Base-by-base conservation (phyloP, 2,113 vertebrate species). In the Lipophrys pholis region DNA sequence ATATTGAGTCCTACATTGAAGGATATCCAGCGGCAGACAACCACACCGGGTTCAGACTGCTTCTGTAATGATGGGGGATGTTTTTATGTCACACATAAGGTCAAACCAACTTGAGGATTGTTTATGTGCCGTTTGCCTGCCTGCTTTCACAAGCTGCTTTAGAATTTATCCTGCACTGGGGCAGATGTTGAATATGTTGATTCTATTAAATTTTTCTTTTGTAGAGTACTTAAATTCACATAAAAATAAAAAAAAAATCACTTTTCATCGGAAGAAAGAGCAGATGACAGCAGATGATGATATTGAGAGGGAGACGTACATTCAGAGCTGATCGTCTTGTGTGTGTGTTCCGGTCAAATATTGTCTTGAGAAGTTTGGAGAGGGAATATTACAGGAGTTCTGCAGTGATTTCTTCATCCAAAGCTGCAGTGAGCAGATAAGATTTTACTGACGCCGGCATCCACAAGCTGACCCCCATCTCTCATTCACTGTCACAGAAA, bases 401-500 rank as follows among this genome's bases (percentile, higher is more conserved):
- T 57, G 63, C 16, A 35, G 12, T 1, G 5, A 60, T 61, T 72
- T 68, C 14, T 57, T 52, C 56, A 72, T 63, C 61, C 43, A 69
- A 79, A 80, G 75, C 80, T 83, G 82, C 40, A 11, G 36, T 53
- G 59, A 76, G 67, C 69, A 8, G 70, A 85, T 90, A 85, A 80
- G 80, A 84, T 80, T 83, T 84, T 57, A 73, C 78, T 78, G 78
- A 85, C 78, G 80, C 63, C 40, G 21, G 69, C 75, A 52, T 84
- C 67, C 76, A 69, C 57, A 80, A 57, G 72, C 77, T 83, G 80
- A 69, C 79, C 82, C 74, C 75, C 56, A 77, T 84, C 73, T 83
- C 63, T 75, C 73, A 81, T 76, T 86, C 71, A 71, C 76, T 72
- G 73, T 73, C 73, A 65, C 17, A 39, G 50, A 66, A 59, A 59